A percentile compares a stretch with the other conserved stretches of the same genome.
Conservation (phyloP, 2,113 vertebrate species). For the Hippocampus comes region DNA sequence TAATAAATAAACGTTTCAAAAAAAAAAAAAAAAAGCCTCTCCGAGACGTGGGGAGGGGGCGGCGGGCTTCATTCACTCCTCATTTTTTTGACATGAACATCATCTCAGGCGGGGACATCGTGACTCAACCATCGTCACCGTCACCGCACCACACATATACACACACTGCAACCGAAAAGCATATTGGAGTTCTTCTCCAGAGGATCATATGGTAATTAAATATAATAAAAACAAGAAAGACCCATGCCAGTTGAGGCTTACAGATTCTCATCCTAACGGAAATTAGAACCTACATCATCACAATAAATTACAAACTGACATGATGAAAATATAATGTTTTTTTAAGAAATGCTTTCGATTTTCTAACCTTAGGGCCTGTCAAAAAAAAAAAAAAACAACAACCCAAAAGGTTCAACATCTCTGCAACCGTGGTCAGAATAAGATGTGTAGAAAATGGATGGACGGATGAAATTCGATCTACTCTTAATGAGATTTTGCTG, state of each 20-base stretch:
- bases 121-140: conserved; percentile 42
- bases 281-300: not conserved
- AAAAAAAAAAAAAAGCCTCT: conserved; percentile 43
- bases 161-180: not conserved
- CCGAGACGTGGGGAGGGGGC: conserved; percentile 21
- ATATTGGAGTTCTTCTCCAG: not conserved
- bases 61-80: not conserved
- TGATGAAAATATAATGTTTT: not conserved
- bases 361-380: not conserved
- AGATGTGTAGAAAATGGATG: not conserved
- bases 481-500: not conserved
- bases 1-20: conserved; percentile 60
- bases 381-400: no score
- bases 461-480: not conserved
- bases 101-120: conserved; percentile 38
- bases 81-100: conserved; percentile 31
- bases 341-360: not conserved
- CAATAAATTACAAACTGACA: not conserved
- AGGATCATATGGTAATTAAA: not conserved
- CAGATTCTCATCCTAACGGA: not conserved
- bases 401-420: not conserved
- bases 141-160: not conserved
- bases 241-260: not conserved
- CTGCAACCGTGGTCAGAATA: not conserved
- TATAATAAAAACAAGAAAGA: not conserved